These are phyloP conservation scores for Picathartes gymnocephalus DNA, from an alignment of 2,113 vertebrate species.

Conservation along the genomic window DNA sequence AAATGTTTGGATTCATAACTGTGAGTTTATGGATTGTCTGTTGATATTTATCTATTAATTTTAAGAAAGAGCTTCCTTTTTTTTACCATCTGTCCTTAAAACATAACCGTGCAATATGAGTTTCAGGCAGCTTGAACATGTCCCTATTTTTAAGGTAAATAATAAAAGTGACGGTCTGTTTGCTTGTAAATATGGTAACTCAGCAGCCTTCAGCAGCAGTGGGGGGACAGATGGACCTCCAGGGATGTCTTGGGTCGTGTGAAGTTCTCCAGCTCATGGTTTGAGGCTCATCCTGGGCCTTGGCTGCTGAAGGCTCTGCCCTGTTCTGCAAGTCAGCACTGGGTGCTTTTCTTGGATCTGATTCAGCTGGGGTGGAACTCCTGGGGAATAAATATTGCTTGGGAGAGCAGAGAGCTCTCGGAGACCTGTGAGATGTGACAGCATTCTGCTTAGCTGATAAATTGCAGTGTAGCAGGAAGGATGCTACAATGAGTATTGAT, in stretches of 20 bases:
- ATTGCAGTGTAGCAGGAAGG: slow-evolving; percentile 55
- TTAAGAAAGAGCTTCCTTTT: background rate
- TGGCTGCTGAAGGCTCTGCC: background rate
- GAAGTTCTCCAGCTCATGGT: accelerated
- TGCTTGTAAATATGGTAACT: background rate
- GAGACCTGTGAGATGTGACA: slow-evolving; percentile 52
- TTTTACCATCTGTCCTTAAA: background rate
- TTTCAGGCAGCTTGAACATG: background rate
- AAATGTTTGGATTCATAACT: background rate
- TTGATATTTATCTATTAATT: background rate
- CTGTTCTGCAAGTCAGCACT: background rate
- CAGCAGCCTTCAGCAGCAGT: background rate
- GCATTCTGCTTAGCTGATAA: slow-evolving; percentile 59
- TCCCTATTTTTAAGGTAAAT: background rate
- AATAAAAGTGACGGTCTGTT: background rate
- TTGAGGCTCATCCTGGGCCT: background rate
- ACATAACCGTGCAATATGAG: accelerated
- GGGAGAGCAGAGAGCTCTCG: background rate
- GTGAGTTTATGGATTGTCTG: background rate
- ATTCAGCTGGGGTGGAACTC: background rate
- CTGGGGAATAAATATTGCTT: slow-evolving; percentile 4
- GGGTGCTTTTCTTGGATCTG: background rate
- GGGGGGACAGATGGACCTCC: accelerated
- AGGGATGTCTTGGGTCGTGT: too few species aligned
- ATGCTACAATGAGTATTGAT: slow-evolving; percentile 70